Evolutionary conservation across 2,797 vertebrate species (phyloP).

Genomic region (Sebastes itinus): DNA sequence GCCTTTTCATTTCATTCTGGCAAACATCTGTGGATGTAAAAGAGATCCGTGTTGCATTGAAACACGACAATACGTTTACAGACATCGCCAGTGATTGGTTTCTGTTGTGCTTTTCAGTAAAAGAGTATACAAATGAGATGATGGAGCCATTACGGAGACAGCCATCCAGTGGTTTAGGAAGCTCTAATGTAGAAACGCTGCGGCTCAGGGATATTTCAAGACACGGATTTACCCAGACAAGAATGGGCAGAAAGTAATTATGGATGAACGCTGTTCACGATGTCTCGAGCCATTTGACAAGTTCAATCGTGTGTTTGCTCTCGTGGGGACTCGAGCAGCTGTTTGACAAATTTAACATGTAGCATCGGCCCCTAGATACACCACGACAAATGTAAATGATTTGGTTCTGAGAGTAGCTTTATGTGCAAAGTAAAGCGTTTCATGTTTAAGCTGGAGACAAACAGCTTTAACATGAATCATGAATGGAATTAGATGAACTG

Average conservation of each 20-base stretch:
- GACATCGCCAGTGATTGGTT: constrained; percentile 39
- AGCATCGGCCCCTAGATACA: not conserved
- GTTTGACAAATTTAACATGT: constrained; percentile 41
- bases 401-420: not conserved
- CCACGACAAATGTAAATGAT: constrained; percentile 6
- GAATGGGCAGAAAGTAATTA: constrained; percentile 61
- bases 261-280: constrained; percentile 49
- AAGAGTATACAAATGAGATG: constrained; percentile 51
- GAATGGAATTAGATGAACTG: not conserved
- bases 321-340: constrained; percentile 19
- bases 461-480: not conserved
- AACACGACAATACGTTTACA: constrained; percentile 20
- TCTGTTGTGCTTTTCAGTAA: constrained; percentile 36
- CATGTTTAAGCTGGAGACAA: not conserved
- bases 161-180: constrained; percentile 59
- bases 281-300: constrained; percentile 55
- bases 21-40: constrained; percentile 2
- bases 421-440: constrained; percentile 18
- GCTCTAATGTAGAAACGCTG: constrained; percentile 43
- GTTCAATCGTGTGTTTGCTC: constrained; percentile 49
- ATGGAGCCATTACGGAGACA: constrained; percentile 66
- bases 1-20: constrained; percentile 19
- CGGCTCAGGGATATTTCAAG: constrained; percentile 65
- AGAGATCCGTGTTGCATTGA: not conserved
- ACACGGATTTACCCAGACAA: constrained; percentile 52